Percentiles rank a stretch among this genome's conserved stretches.
phyloP scores from a whole-genome alignment of 1,140 invertebrate species.

The Brachionus koreanus region DNA sequence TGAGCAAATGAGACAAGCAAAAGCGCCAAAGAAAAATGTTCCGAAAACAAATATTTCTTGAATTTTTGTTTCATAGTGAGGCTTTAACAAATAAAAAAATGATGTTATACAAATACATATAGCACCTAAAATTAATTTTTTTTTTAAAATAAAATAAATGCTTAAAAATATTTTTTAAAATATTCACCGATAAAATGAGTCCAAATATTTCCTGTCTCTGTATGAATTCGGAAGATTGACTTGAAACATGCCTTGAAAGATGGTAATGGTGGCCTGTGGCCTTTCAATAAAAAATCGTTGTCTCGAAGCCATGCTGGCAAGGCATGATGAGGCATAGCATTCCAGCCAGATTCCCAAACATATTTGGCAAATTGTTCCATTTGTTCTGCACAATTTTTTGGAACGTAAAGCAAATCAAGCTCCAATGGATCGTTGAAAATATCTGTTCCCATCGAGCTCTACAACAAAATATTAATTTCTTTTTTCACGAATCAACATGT shows the following conservation, averaged over 20 bases:
- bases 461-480: background rate
- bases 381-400: conserved; percentile 67
- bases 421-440: background rate
- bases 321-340: conserved; percentile 58
- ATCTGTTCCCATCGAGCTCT: background rate
- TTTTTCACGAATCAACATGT: background rate
- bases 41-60: conserved; percentile 71
- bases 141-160: conserved; percentile 56
- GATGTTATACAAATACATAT: conserved; percentile 73
- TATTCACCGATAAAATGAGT: conserved; percentile 82
- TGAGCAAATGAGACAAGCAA: conserved; percentile 90
- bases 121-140: conserved; percentile 70
- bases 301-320: conserved; percentile 92
- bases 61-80: conserved; percentile 66
- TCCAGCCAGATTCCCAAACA: conserved; percentile 72
- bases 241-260: conserved; percentile 93
- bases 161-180: too few species aligned
- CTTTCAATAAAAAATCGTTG: conserved; percentile 91
- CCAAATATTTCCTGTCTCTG: conserved; percentile 96
- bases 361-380: conserved; percentile 89
- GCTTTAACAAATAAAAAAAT: conserved; percentile 48
- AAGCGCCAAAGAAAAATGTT: conserved; percentile 89
- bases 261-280: conserved; percentile 89
- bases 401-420: conserved; percentile 11
- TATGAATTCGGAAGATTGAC: conserved; percentile 85